Percentiles rank a stretch among this genome's conserved stretches.
phyloP scores from a whole-genome alignment of 2,797 vertebrate species.

The Podargus strigoides region DNA sequence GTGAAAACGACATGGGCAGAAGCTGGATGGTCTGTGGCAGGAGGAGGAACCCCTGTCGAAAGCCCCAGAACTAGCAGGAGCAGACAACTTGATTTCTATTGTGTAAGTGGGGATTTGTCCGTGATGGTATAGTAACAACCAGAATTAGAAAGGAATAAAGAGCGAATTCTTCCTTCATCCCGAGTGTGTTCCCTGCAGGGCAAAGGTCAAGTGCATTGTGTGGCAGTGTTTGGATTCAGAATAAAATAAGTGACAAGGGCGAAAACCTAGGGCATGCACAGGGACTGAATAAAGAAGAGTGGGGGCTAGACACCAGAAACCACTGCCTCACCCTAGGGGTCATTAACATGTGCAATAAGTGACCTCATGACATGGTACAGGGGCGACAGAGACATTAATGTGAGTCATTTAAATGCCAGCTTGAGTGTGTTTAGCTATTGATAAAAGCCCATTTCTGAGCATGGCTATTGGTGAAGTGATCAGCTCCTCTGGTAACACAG shows the following conservation, averaged over 20 bases:
- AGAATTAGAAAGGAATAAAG: slow-evolving; percentile 53
- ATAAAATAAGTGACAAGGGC: slow-evolving; percentile 45
- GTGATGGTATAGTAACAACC: neutral
- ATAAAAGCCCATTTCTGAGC: neutral
- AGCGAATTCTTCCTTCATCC: slow-evolving; percentile 35
- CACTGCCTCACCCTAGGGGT: neutral
- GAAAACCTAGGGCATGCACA: neutral
- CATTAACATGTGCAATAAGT: slow-evolving; percentile 35
- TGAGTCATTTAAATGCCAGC: neutral
- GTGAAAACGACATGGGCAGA: neutral
- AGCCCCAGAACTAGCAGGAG: neutral
- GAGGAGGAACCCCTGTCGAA: neutral
- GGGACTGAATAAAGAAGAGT: slow-evolving; percentile 20
- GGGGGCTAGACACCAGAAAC: neutral
- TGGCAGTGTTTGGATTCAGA: slow-evolving; percentile 54
- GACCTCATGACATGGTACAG: slow-evolving; percentile 24
- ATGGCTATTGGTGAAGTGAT: neutral
- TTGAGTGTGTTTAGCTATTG: neutral
- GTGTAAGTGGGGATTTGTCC: slow-evolving; percentile 29
- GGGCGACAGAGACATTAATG: neutral
- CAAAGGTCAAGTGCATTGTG: slow-evolving; percentile 49
- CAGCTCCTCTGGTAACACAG: neutral
- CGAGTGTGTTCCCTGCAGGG: slow-evolving; percentile 3
- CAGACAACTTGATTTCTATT: neutral
- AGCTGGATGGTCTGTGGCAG: neutral